Conservation (phyloP, 2,888 invertebrate species). For the Agonopterix subpropinquella region DNA sequence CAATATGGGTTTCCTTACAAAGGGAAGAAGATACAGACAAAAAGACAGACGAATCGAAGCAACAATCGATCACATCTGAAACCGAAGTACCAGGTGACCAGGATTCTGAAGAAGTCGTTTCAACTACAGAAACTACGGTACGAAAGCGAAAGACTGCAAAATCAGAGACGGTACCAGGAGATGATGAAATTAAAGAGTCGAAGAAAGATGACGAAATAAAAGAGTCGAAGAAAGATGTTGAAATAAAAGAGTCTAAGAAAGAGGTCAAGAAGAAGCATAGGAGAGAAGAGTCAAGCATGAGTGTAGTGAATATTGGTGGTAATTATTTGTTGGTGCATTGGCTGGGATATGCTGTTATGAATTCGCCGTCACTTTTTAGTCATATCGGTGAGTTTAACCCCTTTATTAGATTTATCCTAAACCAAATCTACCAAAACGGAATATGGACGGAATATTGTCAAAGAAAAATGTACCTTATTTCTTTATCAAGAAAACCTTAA, state of each 20-base stretch:
- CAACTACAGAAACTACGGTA: constrained; percentile 13
- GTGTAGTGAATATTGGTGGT: constrained; percentile 64
- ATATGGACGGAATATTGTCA: no score
- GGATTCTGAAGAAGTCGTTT: constrained; percentile 7
- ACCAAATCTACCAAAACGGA: no score
- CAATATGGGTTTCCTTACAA: constrained; percentile 81
- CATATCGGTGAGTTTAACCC: constrained; percentile 48
- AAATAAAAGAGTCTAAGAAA: constrained; percentile 8
- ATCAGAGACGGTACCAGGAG: constrained; percentile 17
- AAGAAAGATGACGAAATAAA: constrained; percentile 13
- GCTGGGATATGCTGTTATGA: constrained; percentile 70
- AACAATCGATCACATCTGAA: constrained; percentile 4
- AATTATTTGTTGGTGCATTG: constrained; percentile 71
- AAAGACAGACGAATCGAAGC: constrained; percentile 10
- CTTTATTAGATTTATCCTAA: not conserved
- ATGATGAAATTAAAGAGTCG: constrained; percentile 4
- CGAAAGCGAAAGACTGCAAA: constrained; percentile 11
- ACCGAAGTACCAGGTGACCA: constrained; percentile 8
- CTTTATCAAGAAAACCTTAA: no score
- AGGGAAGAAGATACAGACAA: constrained; percentile 19
- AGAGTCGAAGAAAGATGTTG: constrained; percentile 11
- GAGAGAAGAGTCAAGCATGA: constrained; percentile 35
- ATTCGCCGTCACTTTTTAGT: constrained; percentile 52
- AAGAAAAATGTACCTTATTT: no score
- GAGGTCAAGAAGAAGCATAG: constrained; percentile 16